Conservation (phyloP, 2,888 invertebrate genomes). For the Drosophila anomelani region DNA sequence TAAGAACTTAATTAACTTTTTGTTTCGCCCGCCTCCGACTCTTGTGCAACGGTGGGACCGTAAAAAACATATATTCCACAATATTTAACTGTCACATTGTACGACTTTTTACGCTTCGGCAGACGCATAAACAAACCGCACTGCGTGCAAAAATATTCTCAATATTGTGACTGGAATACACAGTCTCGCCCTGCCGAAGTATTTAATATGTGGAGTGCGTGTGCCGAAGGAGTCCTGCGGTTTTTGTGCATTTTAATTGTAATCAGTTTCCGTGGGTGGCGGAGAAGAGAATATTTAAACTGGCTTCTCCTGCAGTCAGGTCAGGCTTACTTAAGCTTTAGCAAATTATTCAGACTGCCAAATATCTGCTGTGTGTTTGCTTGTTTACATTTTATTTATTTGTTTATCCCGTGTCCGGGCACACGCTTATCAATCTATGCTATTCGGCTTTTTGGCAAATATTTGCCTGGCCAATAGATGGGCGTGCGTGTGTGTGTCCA, state of each 20-base stretch:
- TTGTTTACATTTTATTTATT: constrained; percentile 28
- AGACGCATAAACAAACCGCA: constrained; percentile 71
- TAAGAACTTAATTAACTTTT: constrained; percentile 79
- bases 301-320: not conserved
- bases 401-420: constrained; percentile 3
- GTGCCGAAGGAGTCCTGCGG: constrained; percentile 14
- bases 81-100: constrained; percentile 76
- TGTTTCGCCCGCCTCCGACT: constrained; percentile 9
- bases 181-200: constrained; percentile 28
- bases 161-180: constrained; percentile 67
- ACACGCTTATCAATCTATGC: constrained; percentile 20
- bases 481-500: not conserved
- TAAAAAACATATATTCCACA: constrained; percentile 64
- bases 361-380: constrained; percentile 13
- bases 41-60: constrained; percentile 19
- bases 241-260: constrained; percentile 57
- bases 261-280: not conserved
- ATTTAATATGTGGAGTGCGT: not conserved
- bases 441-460: constrained; percentile 9
- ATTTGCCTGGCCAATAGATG: constrained; percentile 19
- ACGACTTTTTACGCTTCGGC: constrained; percentile 72
- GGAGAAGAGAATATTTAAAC: not conserved
- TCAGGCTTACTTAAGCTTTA: not conserved
- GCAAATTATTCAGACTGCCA: constrained; percentile 26
- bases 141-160: constrained; percentile 55